Evolutionary conservation across 2,113 vertebrate species (phyloP).

Genomic region (Entomyzon cyanotis): DNA sequence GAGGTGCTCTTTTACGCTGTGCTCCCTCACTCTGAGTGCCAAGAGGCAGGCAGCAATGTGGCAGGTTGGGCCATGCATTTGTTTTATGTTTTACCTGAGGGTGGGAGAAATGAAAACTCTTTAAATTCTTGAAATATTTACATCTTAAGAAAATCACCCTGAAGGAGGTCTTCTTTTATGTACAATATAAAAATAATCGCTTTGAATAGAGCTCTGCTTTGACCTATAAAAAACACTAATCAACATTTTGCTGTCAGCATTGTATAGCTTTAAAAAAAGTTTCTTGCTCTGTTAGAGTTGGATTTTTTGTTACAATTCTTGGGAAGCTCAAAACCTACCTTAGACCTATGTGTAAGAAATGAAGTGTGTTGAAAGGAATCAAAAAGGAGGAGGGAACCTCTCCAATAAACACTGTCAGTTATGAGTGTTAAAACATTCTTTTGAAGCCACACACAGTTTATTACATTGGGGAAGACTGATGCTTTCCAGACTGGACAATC

Average conservation of each 20-base stretch:
- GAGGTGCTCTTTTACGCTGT: neutral
- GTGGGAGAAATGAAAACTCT: neutral
- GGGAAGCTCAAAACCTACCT: neutral
- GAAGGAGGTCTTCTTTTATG: neutral
- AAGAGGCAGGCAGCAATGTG: neutral
- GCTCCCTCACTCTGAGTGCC: neutral
- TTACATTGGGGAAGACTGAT: neutral
- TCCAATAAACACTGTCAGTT: neutral
- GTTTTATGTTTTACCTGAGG: neutral
- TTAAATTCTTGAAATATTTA: constrained; percentile 17
- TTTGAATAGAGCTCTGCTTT: neutral
- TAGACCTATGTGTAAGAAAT: neutral
- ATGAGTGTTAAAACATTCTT: neutral
- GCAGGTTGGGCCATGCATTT: neutral
- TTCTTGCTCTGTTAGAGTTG: neutral
- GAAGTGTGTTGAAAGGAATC: neutral
- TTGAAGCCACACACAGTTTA: neutral
- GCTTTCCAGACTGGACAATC: neutral
- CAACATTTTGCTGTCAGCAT: neutral
- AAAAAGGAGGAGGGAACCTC: neutral
- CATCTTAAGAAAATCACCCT: neutral
- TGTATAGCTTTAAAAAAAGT: neutral
- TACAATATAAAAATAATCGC: neutral
- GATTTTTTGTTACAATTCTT: neutral
- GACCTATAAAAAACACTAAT: neutral